phyloP scores from a whole-genome alignment of 2,888 invertebrate species.

The Melinopterus prodromus region DNA sequence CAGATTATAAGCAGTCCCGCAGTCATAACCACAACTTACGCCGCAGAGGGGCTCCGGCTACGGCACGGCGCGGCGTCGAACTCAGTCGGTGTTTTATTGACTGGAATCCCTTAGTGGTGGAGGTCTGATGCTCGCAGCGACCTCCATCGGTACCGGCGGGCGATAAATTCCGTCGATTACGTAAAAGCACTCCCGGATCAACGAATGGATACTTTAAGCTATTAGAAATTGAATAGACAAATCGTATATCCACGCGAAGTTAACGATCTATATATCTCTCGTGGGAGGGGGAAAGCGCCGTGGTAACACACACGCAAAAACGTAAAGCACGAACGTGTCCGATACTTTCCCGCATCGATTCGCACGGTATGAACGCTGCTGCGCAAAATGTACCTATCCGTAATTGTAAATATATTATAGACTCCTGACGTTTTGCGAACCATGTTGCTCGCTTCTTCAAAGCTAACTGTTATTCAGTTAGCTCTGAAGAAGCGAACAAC shows the following conservation, averaged over 20 bases:
- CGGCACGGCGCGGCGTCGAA: neutral
- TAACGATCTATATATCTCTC: slow-evolving; percentile 20
- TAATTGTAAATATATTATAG: too few relatives aligned
- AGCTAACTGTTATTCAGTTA: too few relatives aligned
- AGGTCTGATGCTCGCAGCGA: neutral
- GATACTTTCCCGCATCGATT: neutral
- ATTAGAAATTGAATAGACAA: slow-evolving; percentile 26
- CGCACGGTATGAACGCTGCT: neutral
- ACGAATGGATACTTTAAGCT: slow-evolving; percentile 14
- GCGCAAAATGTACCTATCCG: too few relatives aligned
- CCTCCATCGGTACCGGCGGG: neutral
- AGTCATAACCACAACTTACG: slow-evolving; percentile 49
- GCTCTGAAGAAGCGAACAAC: too few relatives aligned
- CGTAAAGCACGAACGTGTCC: neutral
- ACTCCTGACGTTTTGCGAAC: too few relatives aligned
- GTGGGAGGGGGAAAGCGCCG: neutral
- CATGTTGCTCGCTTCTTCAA: too few relatives aligned
- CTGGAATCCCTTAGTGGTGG: neutral
- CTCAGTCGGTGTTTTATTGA: neutral
- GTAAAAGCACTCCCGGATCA: slow-evolving; percentile 8
- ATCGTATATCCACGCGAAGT: slow-evolving; percentile 15
- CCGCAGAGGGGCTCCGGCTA: neutral
- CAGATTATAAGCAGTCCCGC: slow-evolving; percentile 39
- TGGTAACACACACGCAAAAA: slow-evolving; percentile 7
- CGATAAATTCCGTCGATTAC: slow-evolving; percentile 24